A percentile compares a stretch with the other conserved stretches of the same genome.
These are phyloP conservation scores for Tigriopus japonicus DNA, from an alignment of 1,140 invertebrate genomes.

Conservation along the genomic window DNA sequence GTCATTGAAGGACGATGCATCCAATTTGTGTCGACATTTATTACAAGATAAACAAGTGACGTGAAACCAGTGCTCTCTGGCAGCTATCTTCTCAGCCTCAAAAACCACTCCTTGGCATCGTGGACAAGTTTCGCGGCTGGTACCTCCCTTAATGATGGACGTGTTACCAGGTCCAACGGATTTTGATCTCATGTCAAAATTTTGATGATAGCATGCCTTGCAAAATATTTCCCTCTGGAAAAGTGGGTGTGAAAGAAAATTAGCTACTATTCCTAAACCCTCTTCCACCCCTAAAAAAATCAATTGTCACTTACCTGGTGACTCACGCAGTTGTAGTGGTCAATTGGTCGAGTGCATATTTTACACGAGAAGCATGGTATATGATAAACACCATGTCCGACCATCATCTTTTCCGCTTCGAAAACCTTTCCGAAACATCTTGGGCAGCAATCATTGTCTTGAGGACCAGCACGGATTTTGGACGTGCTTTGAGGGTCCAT, in stretches of 20 bases:
- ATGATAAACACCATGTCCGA: constrained; percentile 40
- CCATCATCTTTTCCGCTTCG: constrained; percentile 78
- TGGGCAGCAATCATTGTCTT: constrained; percentile 57
- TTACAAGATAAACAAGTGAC: constrained; percentile 85
- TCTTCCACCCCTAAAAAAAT: background rate
- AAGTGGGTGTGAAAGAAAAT: no score
- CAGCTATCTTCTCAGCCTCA: constrained; percentile 74
- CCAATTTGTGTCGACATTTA: constrained; percentile 76
- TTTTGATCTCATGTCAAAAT: background rate
- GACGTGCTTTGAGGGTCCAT: constrained; percentile 43
- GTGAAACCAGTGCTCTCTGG: constrained; percentile 50
- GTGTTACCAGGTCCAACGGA: constrained; percentile 33
- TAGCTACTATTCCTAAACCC: no score
- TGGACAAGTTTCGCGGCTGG: constrained; percentile 67
- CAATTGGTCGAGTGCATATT: constrained; percentile 33
- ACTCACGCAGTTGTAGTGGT: constrained; percentile 12
- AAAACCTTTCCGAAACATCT: constrained; percentile 58
- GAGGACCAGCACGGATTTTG: constrained; percentile 59
- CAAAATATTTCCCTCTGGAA: background rate
- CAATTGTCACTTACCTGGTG: background rate
- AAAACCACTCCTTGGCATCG: constrained; percentile 65
- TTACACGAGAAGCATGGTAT: constrained; percentile 36
- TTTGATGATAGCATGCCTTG: background rate
- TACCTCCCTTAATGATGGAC: constrained; percentile 56
- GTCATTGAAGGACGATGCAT: constrained; percentile 80